Evolutionary conservation across 2,888 invertebrate species (phyloP).

Genomic region (Hypolimnas misippus): DNA sequence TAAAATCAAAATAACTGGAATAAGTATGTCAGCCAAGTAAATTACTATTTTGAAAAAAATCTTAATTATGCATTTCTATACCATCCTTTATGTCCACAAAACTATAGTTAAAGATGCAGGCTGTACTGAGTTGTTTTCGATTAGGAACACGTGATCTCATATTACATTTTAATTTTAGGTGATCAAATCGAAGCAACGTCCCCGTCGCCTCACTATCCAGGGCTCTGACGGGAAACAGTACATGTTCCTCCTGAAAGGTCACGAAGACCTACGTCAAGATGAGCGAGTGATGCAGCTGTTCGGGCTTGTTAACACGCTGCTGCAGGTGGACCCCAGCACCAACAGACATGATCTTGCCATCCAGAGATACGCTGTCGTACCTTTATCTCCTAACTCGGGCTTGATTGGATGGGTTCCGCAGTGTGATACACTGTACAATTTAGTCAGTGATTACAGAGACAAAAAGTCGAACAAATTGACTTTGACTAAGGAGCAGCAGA

Average conservation of each 20-base stretch:
- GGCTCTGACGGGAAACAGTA: conserved; percentile 99
- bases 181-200: conserved; percentile 98
- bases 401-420: conserved; percentile 99
- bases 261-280: conserved; percentile 99
- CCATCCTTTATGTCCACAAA: no score
- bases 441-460: conserved; percentile 98
- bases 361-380: conserved; percentile 98
- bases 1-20: no score
- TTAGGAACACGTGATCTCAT: no score
- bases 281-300: conserved; percentile 99
- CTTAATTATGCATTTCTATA: no score
- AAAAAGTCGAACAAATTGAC: conserved; percentile 93
- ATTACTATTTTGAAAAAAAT: no score
- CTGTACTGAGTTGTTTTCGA: no score
- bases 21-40: no score
- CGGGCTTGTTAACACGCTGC: conserved; percentile 97
- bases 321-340: conserved; percentile 97
- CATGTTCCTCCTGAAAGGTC: conserved; percentile 99
- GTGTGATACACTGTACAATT: conserved; percentile 98
- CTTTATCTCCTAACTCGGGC: conserved; percentile 98
- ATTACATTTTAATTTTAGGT: conserved; percentile 81
- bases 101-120: no score
- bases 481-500: conserved; percentile 97
- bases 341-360: conserved; percentile 91
- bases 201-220: conserved; percentile 95